Evolutionary conservation across 1,140 invertebrate species (phyloP).

Genomic region (Musca vetustissima): DNA sequence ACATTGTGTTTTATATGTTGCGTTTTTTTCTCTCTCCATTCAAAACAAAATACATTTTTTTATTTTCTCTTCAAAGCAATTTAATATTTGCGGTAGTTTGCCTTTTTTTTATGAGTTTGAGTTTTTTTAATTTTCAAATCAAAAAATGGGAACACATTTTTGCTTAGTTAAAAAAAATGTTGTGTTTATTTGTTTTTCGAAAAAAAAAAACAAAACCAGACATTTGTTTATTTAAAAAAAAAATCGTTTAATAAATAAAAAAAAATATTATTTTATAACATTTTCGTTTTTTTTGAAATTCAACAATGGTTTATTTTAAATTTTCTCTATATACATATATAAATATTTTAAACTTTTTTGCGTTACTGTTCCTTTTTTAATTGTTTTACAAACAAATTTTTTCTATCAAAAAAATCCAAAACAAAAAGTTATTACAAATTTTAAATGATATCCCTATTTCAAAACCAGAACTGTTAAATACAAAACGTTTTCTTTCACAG

Average conservation of each 20-base stretch:
- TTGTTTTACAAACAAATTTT: constrained; percentile 12
- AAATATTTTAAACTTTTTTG: neutral
- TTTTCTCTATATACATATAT: neutral
- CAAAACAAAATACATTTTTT: neutral
- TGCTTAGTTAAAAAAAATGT: neutral
- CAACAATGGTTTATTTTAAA: neutral
- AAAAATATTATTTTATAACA: no score
- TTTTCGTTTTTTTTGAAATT: neutral
- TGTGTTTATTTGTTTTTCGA: neutral
- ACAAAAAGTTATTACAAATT: neutral
- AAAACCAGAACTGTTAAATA: constrained; percentile 7
- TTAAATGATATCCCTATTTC: no score
- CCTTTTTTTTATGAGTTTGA: constrained; percentile 10
- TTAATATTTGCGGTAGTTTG: constrained; percentile 6
- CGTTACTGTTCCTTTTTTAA: constrained; percentile 10
- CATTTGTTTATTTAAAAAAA: no score
- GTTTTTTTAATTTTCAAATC: no score
- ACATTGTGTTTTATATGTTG: neutral
- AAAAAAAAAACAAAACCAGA: neutral
- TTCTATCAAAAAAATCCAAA: neutral
- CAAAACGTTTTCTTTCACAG: constrained; percentile 21
- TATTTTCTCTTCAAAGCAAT: neutral
- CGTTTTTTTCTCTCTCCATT: neutral
- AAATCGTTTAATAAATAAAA: no score
- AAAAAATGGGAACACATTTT: neutral